These are phyloP conservation scores for Pseudolaguvia tuberculata DNA, from an alignment of 2,113 vertebrate species.

Conservation along the genomic window DNA sequence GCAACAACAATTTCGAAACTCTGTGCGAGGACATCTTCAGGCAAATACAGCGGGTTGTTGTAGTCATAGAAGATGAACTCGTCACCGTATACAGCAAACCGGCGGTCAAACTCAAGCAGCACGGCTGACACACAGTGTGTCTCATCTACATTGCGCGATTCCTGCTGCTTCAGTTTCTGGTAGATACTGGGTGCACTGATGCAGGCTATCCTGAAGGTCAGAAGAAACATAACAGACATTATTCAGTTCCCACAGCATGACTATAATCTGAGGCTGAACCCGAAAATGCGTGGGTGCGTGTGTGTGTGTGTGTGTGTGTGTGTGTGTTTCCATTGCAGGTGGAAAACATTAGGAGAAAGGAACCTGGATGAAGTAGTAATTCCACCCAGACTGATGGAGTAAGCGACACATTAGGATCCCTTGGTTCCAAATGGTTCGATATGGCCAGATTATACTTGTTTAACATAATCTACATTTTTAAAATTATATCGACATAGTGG, in stretches of 20 bases:
- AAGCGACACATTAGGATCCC: too few relatives aligned
- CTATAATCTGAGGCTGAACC: not conserved
- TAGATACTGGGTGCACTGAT: conserved; percentile 88
- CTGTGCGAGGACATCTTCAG: conserved; percentile 59
- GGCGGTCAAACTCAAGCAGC: conserved; percentile 85
- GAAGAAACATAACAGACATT: not conserved
- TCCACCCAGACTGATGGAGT: too few relatives aligned
- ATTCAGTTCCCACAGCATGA: not conserved
- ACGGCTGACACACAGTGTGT: conserved; percentile 53
- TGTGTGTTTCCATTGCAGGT: too few relatives aligned
- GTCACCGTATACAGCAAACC: conserved; percentile 83
- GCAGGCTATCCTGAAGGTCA: conserved; percentile 80
- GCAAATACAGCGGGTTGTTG: conserved; percentile 77
- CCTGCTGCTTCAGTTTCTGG: conserved; percentile 82
- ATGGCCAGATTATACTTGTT: too few relatives aligned
- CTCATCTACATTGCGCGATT: conserved; percentile 43
- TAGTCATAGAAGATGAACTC: conserved; percentile 94
- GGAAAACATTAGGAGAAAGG: too few relatives aligned
- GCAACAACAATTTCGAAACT: conserved; percentile 89
- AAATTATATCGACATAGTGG: too few relatives aligned
- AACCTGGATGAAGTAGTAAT: too few relatives aligned
- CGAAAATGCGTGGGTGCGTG: too few relatives aligned
- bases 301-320: too few relatives aligned
- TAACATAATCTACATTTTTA: too few relatives aligned
- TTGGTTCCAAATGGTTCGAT: too few relatives aligned